Evolutionary conservation across 2,797 vertebrate species (phyloP).

Genomic region (Sebastes iracundus): DNA sequence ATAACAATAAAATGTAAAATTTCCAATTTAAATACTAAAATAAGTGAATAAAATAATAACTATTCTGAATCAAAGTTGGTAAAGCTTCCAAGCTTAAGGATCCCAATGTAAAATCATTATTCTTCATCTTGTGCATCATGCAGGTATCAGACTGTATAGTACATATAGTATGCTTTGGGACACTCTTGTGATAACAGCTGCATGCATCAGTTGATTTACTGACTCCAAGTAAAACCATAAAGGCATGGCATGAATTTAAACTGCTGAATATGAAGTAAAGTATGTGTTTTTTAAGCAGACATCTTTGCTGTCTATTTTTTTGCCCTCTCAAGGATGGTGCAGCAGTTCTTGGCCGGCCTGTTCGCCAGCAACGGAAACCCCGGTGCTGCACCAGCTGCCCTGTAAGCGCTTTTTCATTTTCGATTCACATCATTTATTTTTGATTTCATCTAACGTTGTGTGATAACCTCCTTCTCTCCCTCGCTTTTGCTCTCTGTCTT

Average conservation of each 20-base stretch:
- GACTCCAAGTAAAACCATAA: neutral
- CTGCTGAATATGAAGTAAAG: neutral
- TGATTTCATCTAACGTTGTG: slow-evolving; percentile 11
- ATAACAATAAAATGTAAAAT: too few species aligned
- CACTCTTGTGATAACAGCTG: neutral
- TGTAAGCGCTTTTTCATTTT: slow-evolving; percentile 79
- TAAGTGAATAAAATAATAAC: too few species aligned
- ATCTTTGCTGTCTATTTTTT: slow-evolving; percentile 25
- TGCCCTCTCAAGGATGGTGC: slow-evolving; percentile 84
- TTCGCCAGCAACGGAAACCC: slow-evolving; percentile 84
- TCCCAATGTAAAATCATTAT: neutral
- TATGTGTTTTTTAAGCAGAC: slow-evolving; percentile 3
- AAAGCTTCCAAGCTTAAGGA: neutral
- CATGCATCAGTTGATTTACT: neutral
- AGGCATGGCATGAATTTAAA: neutral
- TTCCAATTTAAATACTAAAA: too few species aligned
- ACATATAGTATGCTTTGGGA: neutral
- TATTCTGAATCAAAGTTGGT: neutral
- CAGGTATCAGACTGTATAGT: neutral
- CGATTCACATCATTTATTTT: slow-evolving; percentile 37
- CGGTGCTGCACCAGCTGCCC: slow-evolving; percentile 83
- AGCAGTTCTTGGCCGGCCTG: slow-evolving; percentile 86
- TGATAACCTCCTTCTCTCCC: neutral
- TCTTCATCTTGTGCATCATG: neutral
- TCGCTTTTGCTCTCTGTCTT: neutral